These are phyloP conservation scores for Drosophila sordidapex DNA, from an alignment of 2,888 invertebrate genomes.

Conservation along the genomic window DNA sequence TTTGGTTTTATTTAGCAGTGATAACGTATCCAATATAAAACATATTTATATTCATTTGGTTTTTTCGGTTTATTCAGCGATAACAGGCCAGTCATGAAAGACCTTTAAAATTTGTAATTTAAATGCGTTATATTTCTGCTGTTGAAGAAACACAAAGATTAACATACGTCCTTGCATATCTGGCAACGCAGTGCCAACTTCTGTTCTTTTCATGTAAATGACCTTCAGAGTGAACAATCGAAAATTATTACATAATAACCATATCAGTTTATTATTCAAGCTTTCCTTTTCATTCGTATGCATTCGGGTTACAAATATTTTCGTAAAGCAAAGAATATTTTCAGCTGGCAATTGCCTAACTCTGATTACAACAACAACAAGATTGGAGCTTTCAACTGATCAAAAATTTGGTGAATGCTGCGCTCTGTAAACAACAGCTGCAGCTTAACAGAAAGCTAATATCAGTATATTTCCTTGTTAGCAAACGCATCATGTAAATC, in stretches of 20 bases:
- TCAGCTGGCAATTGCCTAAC: neutral
- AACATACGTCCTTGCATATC: slow-evolving; percentile 10
- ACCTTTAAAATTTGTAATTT: slow-evolving; percentile 7
- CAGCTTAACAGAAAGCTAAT: neutral
- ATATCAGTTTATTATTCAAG: slow-evolving; percentile 17
- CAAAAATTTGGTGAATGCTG: neutral
- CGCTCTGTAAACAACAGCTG: neutral
- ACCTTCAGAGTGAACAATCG: neutral
- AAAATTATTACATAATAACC: slow-evolving; percentile 3
- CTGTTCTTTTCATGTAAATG: neutral
- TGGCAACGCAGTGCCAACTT: neutral
- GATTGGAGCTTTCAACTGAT: neutral
- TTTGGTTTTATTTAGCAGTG: slow-evolving; percentile 21
- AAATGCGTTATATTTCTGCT: slow-evolving; percentile 2
- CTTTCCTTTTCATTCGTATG: slow-evolving; percentile 19
- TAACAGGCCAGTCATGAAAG: slow-evolving; percentile 8
- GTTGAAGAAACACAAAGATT: neutral
- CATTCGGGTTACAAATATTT: slow-evolving; percentile 3
- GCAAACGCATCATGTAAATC: neutral
- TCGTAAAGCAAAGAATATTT: neutral
- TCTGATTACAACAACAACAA: neutral
- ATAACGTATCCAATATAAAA: neutral
- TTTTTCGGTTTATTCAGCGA: slow-evolving; percentile 8
- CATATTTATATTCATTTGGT: neutral
- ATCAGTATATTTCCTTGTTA: neutral